Percentiles rank a stretch among this genome's conserved stretches.
Evolutionary conservation across 2,797 vertebrate species (phyloP).

Genomic region (Propithecus deckenii): DNA sequence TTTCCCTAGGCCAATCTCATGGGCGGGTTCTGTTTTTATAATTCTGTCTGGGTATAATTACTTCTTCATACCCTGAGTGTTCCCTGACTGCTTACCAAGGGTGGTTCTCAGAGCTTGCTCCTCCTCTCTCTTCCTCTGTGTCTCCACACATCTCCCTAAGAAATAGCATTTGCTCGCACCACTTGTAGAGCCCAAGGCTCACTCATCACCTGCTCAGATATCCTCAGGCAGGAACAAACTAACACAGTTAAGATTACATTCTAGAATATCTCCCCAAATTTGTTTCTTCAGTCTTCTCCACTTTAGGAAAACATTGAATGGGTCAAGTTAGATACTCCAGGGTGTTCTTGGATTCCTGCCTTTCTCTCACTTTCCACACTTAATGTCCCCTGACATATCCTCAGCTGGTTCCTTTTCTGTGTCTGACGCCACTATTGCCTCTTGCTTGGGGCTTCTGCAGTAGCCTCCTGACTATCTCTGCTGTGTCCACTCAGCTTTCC

Average conservation of each 20-base stretch:
- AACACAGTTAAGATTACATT: background rate
- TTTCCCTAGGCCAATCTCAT: background rate
- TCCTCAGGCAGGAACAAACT: background rate
- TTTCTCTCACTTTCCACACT: background rate
- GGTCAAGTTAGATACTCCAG: background rate
- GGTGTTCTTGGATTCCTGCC: background rate
- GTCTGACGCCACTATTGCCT: too few species aligned
- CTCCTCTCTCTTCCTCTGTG: background rate
- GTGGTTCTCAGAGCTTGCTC: background rate
- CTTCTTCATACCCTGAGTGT: background rate
- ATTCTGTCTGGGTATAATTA: background rate
- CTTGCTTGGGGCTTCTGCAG: background rate
- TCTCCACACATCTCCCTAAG: background rate
- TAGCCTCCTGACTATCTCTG: background rate
- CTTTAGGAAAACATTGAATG: background rate
- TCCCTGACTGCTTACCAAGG: background rate
- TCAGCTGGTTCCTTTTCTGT: background rate
- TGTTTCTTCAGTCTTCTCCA: background rate
- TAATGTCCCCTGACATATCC: background rate
- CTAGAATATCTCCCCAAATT: background rate
- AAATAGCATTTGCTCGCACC: background rate
- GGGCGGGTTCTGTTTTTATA: background rate
- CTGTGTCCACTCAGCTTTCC: background rate
- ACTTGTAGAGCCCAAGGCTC: background rate
- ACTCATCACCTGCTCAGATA: background rate